Base-by-base conservation (phyloP, 2,797 vertebrate species). In the Sitta carolinensis region DNA sequence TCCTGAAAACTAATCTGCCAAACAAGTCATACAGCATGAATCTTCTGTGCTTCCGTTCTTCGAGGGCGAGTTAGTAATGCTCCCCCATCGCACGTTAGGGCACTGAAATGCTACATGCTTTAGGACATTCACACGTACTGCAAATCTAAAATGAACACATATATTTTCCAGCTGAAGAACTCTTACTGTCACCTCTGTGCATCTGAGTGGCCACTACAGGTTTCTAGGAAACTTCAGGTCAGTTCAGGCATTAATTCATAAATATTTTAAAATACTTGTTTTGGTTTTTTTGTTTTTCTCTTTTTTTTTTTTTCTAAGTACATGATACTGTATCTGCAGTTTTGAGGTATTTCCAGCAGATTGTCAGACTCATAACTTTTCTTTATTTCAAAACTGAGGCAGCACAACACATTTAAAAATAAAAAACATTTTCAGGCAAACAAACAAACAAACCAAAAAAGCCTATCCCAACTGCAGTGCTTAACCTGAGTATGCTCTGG, bases 1-100 rank as follows among this genome's bases (percentile, higher is more conserved):
- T 97, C 97, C 95, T 96, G 94, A 96, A 96, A 97, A 91, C 76
- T 95, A 96, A 97, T 97, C 95, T 97, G 92, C 94, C 96, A 94
- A 95, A 90, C 87, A 89, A 96, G 68, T 94, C 48, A 38, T 15
- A 84, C 55, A 90, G 85, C 40, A 94, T 93, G 94, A 94, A 96
- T 68, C 87, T 89, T 57, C 84, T 91, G 81, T 0, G 21, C 86
- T 97, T 97, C 96, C 93, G 51, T 96, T 94, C 95, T 89, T 79
- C 72, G 59, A 95, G 87, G 59, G 89, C 73, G 84, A 67, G 48
- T 94, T 55, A 88, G 95, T 82, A 95, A 96, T 63, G 92, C 57
- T 92, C 87, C 76, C 52, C 67, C 76, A 72, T n/a, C 2, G 3
- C 85, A 69, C 7, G n/a, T 57, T 14, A 73, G 84, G 58, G 61